Base-by-base conservation (phyloP, 2,113 vertebrate species). In the Maccullochella peelii region DNA sequence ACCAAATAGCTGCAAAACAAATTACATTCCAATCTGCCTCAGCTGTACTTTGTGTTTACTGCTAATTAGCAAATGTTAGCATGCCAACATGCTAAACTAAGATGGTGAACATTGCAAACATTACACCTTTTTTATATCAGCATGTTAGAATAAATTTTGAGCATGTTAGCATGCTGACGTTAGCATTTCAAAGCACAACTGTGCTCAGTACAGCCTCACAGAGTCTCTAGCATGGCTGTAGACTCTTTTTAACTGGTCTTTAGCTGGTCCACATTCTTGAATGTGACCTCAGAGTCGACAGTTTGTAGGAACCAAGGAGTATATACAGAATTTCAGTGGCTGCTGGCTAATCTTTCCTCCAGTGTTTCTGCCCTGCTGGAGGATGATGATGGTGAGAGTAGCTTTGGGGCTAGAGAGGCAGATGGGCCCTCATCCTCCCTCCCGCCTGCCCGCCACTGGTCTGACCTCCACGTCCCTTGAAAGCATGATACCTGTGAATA, bases 401-500 rank as follows among this genome's bases (percentile, higher is more conserved):
- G 85, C 86, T 89, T 70, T 77, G 50, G 58, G 83, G 85, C 89
- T 79, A 66, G 69, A 84, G 80, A 86, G 80, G 88, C 92, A 94
- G 91, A 94, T 92, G 91, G 88, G 44, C 69, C 36, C 76, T 89
- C 79, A 71, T 74, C 44, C 72, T 83, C 74, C 73, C 76, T 68
- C 63, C 74, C 61, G 44, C 63, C 74, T 55, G 44, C 66, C 82
- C 20, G 5, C 62, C 6, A 30, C 86, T 67, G 70, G 16, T 70
- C 86, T 86, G 86, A 92, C 88, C 89, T 90, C 80, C 47, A 73
- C 47, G 20, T 92, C 85, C 77, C 88, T 77, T 86, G 87, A 93
- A 93, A 92, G 89, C 83, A 86, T 76, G 75, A 93, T 88, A 87
- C 91, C 92, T 87, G 85, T 85, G 74, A 90, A 87, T 85, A 77